These are phyloP conservation scores for Platyrinchus mystaceus DNA, from an alignment of 2,797 vertebrate genomes.

Conservation along the genomic window DNA sequence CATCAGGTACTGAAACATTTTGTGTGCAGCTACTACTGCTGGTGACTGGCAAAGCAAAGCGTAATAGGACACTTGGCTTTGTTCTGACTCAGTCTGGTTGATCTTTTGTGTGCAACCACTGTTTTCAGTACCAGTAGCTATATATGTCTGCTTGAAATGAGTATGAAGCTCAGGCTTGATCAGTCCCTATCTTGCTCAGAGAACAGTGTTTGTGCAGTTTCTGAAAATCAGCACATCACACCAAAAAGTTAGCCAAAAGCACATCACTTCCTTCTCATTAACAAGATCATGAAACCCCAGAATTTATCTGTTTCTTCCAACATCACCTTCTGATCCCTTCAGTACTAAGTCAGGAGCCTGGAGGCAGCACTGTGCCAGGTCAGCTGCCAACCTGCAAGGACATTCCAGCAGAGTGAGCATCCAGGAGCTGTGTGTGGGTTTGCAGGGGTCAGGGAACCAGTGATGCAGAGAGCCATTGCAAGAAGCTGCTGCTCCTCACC, in stretches of 20 bases:
- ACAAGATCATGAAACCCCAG: background rate
- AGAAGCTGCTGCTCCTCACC: background rate
- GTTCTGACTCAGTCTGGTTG: slow-evolving; percentile 24
- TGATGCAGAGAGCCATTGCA: accelerated
- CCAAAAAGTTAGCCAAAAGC: background rate
- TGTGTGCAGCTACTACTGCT: background rate
- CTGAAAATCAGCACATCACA: background rate
- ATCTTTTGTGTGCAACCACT: background rate
- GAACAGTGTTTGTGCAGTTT: background rate
- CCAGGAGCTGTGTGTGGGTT: accelerated
- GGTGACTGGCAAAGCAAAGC: background rate
- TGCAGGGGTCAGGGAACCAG: background rate
- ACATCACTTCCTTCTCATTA: background rate
- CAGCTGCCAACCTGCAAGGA: background rate
- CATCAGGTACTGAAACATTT: background rate
- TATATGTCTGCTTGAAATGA: slow-evolving; percentile 9
- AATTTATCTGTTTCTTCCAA: background rate
- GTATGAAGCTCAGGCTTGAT: background rate
- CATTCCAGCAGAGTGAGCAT: background rate
- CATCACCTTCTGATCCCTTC: background rate
- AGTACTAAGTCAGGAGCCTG: background rate
- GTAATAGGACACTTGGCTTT: background rate
- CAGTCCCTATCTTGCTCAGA: background rate
- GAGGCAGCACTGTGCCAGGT: background rate
- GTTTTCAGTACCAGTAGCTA: background rate